A percentile compares a stretch with the other conserved stretches of the same genome.
Evolutionary conservation across 2,888 invertebrate species (phyloP).

Genomic region (Spodoptera littoralis): DNA sequence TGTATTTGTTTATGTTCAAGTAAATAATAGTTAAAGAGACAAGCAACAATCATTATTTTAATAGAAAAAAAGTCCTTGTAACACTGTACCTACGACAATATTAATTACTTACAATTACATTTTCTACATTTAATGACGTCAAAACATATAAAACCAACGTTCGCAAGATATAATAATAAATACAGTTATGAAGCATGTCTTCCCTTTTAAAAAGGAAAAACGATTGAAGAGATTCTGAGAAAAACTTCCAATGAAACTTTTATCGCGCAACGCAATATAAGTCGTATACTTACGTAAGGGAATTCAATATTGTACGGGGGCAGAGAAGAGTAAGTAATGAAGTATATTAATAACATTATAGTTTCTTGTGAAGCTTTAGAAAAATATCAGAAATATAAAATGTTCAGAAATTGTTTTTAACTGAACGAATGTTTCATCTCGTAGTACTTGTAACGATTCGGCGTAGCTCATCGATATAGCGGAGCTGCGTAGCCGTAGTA

Average conservation of each 20-base stretch:
- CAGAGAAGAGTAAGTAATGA: neutral
- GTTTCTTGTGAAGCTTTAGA: neutral
- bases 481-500: constrained; percentile 11
- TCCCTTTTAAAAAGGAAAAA: constrained; percentile 11
- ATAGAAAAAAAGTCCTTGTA: no score
- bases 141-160: no score
- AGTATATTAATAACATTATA: constrained; percentile 1
- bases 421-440: neutral
- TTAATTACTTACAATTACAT: no score
- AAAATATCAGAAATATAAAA: neutral
- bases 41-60: no score
- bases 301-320: neutral
- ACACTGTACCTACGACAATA: no score
- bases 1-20: neutral
- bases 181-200: neutral
- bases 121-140: no score
- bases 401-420: neutral
- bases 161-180: no score
- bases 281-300: constrained; percentile 1
- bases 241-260: constrained; percentile 19
- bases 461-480: constrained; percentile 11
- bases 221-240: constrained; percentile 18
- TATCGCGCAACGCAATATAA: constrained; percentile 7
- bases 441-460: constrained; percentile 1
- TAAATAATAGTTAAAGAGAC: neutral